Conservation (phyloP, 2,797 vertebrate species). For the Octomys mimax region DNA sequence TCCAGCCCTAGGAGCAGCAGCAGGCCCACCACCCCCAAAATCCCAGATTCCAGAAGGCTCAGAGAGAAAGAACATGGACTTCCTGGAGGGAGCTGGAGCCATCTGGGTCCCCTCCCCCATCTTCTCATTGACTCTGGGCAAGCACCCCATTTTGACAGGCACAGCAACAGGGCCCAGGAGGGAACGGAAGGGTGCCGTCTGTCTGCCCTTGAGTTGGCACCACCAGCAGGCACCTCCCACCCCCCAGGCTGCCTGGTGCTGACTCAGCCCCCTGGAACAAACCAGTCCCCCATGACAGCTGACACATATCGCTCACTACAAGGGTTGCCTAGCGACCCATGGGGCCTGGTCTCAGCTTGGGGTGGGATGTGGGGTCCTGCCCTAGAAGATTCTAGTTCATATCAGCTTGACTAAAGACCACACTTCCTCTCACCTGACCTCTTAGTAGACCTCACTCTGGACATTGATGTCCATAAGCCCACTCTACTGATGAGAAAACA, state of each 20-base stretch:
- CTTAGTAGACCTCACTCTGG: background rate
- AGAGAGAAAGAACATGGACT: constrained; percentile 78
- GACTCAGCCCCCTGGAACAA: constrained; percentile 82
- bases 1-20: constrained; percentile 34
- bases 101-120: constrained; percentile 72
- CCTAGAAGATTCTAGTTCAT: constrained; percentile 65
- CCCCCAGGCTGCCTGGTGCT: constrained; percentile 78
- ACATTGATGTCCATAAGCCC: background rate
- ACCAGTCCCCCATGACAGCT: constrained; percentile 80
- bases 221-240: constrained; percentile 76
- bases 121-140: constrained; percentile 66
- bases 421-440: background rate
- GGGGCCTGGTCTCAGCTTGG: background rate
- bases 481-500: background rate
- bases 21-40: constrained; percentile 63
- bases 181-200: constrained; percentile 79
- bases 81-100: constrained; percentile 74
- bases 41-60: constrained; percentile 64
- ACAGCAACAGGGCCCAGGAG: constrained; percentile 70
- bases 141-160: constrained; percentile 57
- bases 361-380: constrained; percentile 60
- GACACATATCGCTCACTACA: constrained; percentile 80
- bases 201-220: constrained; percentile 78
- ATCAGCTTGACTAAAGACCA: constrained; percentile 34
- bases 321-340: constrained; percentile 78